Evolutionary conservation across 2,888 invertebrate species (phyloP).

Genomic region (Calameuta pallipes): DNA sequence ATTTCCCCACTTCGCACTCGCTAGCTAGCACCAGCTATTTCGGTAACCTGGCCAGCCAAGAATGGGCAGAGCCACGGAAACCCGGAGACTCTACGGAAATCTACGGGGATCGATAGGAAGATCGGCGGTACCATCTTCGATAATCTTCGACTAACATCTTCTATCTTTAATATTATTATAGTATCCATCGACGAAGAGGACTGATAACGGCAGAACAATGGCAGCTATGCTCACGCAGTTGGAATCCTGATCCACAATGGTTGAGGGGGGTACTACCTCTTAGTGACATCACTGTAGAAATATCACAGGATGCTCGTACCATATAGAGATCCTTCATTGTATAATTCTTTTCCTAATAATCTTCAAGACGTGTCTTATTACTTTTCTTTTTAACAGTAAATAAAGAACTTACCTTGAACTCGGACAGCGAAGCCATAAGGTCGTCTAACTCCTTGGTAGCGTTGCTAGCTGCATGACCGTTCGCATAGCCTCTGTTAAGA

Average conservation of each 20-base stretch:
- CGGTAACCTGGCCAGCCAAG: conserved; percentile 64
- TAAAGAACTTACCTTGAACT: conserved; percentile 83
- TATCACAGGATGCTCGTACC: neutral
- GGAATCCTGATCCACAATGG: neutral
- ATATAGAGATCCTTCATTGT: neutral
- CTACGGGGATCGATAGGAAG: neutral
- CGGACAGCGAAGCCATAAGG: conserved; percentile 94
- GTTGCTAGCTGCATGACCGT: conserved; percentile 75
- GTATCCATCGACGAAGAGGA: neutral
- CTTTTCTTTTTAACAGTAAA: neutral
- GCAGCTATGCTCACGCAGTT: neutral
- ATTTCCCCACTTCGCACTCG: neutral
- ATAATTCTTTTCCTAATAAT: neutral
- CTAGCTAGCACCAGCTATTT: conserved; percentile 55
- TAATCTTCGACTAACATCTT: neutral
- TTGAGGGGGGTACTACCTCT: neutral
- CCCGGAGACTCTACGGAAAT: conserved; percentile 1
- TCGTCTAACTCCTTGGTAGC: conserved; percentile 96
- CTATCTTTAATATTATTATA: neutral
- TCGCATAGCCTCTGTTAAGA: conserved; percentile 52
- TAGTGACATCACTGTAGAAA: neutral
- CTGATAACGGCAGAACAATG: neutral
- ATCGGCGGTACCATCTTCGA: neutral
- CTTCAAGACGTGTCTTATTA: neutral
- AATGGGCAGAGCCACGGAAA: conserved; percentile 59